Base-by-base conservation (phyloP, 1,140 invertebrate species). In the Phymorhynchus buccinoides region DNA sequence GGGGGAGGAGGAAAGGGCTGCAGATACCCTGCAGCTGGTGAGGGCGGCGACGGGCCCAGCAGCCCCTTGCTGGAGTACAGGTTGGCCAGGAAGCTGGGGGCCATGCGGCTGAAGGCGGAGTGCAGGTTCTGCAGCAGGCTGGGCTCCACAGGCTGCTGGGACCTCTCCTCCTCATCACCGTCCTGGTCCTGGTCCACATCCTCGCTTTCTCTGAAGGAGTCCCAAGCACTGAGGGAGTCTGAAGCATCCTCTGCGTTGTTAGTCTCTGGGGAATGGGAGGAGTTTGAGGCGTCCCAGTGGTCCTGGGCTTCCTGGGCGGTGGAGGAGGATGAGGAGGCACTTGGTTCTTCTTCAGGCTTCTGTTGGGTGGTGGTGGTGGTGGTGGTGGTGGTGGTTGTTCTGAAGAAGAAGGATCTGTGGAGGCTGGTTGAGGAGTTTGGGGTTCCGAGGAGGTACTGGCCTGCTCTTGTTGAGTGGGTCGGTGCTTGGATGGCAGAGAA, bases 401-500 rank as follows among this genome's bases (percentile, higher is more conserved):
- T 41, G 39, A 9, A 16, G 2, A 12, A 41, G 73, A 75, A 3
- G 73, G 35, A 75, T 35, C 39, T 75, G 73, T 62, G 18, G 44
- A 48, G 44, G 44, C 44, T 9, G 44, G 30, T 30, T 9, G 4
- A 32, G 68, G 30, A 6, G 41, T 27, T 12, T 12, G 4, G n/a
- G 56, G n/a, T 62, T 16, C 12, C 1, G 35, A 75, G 4, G 73
- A 14, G 27, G 68, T 14, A 16, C 14, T 75, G 9, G 18, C 16
- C 12, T 22, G 37, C 2, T 75, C 30, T 39, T 39, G 6, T 27
- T 6, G 3, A 41, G 73, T 39, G 9, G 73, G 41, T 41, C 73
- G 32, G 41, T 71, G 37, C 16, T 86, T 86, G n/a, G 86, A 77
- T 30, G 89, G 88, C 35, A 86, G 84, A n/a, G 87, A 83, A n/a